phyloP scores from a whole-genome alignment of 2,888 invertebrate genomes.

The Pycnomerus fuliginosus region DNA sequence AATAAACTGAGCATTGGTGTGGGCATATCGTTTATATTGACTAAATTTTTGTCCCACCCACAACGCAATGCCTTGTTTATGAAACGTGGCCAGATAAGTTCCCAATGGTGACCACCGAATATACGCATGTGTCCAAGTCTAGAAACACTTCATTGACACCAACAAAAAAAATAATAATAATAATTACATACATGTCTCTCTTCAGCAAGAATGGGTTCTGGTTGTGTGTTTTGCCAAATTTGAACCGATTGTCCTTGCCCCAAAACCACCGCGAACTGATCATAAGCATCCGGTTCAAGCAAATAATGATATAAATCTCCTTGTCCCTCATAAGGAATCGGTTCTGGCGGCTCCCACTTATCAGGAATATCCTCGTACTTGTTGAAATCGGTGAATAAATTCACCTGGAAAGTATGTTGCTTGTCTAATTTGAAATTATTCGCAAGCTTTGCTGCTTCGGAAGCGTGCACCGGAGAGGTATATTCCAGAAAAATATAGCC shows the following conservation, averaged over 20 bases:
- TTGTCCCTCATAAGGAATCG: constrained; percentile 87
- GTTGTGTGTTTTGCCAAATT: constrained; percentile 86
- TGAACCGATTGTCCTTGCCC: constrained; percentile 73
- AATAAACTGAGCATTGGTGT: constrained; percentile 88
- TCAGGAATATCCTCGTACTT: constrained; percentile 90
- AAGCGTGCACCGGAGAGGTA: constrained; percentile 77
- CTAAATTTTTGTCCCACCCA: constrained; percentile 96
- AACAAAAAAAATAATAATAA: constrained; percentile 2
- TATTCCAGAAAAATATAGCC: constrained; percentile 93
- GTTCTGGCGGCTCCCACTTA: constrained; percentile 89
- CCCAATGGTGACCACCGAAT: constrained; percentile 98
- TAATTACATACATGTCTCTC: constrained; percentile 68
- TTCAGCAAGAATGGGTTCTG: constrained; percentile 81
- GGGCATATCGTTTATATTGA: constrained; percentile 89
- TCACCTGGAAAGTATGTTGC: constrained; percentile 81
- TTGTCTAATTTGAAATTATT: constrained; percentile 96
- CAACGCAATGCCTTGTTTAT: constrained; percentile 90
- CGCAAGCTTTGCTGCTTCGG: constrained; percentile 83
- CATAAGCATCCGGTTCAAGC: constrained; percentile 91
- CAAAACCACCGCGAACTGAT: constrained; percentile 90
- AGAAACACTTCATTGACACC: constrained; percentile 22
- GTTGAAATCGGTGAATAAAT: constrained; percentile 92
- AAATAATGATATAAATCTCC: constrained; percentile 92
- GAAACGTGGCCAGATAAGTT: constrained; percentile 95
- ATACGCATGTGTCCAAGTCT: constrained; percentile 96